These are phyloP conservation scores for Muscicapa adusta DNA, from an alignment of 2,113 vertebrate genomes.

Conservation along the genomic window DNA sequence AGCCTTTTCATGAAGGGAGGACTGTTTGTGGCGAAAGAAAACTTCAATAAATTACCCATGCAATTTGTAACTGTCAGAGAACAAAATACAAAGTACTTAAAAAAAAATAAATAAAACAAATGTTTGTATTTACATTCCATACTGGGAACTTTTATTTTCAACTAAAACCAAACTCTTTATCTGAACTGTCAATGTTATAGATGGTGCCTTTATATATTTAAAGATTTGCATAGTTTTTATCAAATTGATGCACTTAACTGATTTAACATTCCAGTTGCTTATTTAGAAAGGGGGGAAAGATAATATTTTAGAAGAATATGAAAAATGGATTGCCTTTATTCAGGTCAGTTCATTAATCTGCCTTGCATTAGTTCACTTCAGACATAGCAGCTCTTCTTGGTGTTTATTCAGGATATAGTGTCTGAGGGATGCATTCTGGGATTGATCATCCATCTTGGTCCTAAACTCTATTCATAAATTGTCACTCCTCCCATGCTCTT, in stretches of 20 bases:
- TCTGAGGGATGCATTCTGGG: background rate
- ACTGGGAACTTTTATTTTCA: slow-evolving; percentile 53
- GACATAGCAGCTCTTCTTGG: background rate
- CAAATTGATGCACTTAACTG: slow-evolving; percentile 63
- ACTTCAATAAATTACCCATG: slow-evolving; percentile 53
- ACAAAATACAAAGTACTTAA: background rate
- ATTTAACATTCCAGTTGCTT: slow-evolving; percentile 52
- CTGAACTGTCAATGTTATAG: slow-evolving; percentile 74
- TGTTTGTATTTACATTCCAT: slow-evolving; percentile 50
- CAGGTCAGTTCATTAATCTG: background rate
- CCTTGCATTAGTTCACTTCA: background rate
- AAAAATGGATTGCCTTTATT: slow-evolving; percentile 41
- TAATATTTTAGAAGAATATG: slow-evolving; percentile 55
- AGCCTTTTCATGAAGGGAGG: background rate
- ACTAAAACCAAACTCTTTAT: slow-evolving; percentile 60
- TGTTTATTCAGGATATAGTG: background rate
- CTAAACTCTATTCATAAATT: background rate
- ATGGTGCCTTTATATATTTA: slow-evolving; percentile 67
- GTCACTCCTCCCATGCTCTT: background rate
- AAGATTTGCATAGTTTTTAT: slow-evolving; percentile 72
- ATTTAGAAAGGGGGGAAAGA: background rate
- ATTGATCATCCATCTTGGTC: background rate
- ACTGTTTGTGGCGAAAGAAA: background rate
- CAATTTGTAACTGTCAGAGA: slow-evolving; percentile 66
- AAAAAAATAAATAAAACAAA: background rate